Base-by-base conservation (phyloP, 2,888 invertebrate species). In the Orthosia cruda region DNA sequence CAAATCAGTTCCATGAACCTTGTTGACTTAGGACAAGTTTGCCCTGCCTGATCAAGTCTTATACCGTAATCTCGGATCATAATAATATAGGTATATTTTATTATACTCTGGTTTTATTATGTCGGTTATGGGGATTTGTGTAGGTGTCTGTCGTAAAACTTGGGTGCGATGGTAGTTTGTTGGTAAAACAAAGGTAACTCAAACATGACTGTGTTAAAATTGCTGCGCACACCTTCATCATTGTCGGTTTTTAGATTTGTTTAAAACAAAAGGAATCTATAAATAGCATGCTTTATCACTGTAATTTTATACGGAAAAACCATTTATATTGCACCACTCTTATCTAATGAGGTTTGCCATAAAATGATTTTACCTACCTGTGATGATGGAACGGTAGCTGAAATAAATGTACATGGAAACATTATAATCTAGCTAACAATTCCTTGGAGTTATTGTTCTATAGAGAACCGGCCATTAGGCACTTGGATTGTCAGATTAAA, bases 1-100 rank as follows among this genome's bases (percentile, higher is more conserved):
- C 68, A 59, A 67, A 73, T 68, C 71, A 77, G 81, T 74, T 58
- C 80, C 49, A 70, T 71, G 82, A 65, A 74, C 72, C 62, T 11
- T 87, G 83, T 87, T 88, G 85, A 87, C 77, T 80, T 88, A 87
- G 85, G 88, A 83, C 57, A 23, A 61, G 76, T 85, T 88, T 82
- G 76, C 78, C 54, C 71, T 65, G 45, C 58, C 59, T 77, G 83
- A 87, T 88, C 87, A 87, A 87, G 79, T 77, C 72, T 87, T 76
- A 75, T 76, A 23, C 69, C 71, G 83, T 88, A 88, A 87, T 87
- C 82, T 87, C 64, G 47, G 77, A 57, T 67, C 74, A 80, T 80
- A 86, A 84, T 86, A 84, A 80, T 71, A 84, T 74, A 75, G 66
- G 63, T 67, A 74, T 77, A 72, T 78, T 76, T 83, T 77, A 71